Percentiles rank a stretch among this genome's conserved stretches.
Conservation (phyloP, 2,888 invertebrate species). For the Sarcophaga carnaria region DNA sequence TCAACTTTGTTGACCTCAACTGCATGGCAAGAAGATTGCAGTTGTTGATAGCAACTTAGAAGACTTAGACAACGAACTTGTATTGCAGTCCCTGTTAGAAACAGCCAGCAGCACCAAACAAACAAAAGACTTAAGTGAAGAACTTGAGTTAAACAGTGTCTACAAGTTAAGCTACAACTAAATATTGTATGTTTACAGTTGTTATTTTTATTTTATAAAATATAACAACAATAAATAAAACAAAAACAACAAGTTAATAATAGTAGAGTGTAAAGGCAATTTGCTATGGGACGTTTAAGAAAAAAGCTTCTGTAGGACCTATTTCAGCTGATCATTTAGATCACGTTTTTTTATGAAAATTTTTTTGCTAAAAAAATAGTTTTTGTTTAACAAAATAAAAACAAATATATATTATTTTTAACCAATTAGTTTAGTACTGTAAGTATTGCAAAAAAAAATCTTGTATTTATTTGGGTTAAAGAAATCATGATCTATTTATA, state of each 20-base stretch:
- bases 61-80: constrained; percentile 18
- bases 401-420: constrained; percentile 33
- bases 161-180: constrained; percentile 35
- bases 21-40: constrained; percentile 48
- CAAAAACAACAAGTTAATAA: constrained; percentile 32
- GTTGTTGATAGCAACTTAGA: constrained; percentile 38
- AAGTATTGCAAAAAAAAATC: constrained; percentile 27
- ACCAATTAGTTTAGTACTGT: constrained; percentile 58
- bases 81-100: neutral
- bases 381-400: neutral
- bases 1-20: constrained; percentile 60
- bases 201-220: too few relatives aligned
- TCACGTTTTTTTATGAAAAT: constrained; percentile 51
- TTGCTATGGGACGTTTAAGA: constrained; percentile 54
- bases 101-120: too few relatives aligned
- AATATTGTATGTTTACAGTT: constrained; percentile 15
- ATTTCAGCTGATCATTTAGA: constrained; percentile 35
- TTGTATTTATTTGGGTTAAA: constrained; percentile 48
- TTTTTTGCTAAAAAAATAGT: neutral
- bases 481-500: constrained; percentile 45
- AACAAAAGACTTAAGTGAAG: constrained; percentile 1
- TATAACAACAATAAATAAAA: too few relatives aligned
- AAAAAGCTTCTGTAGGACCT: constrained; percentile 60
- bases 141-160: constrained; percentile 16
- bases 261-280: constrained; percentile 53